phyloP scores from a whole-genome alignment of 2,113 vertebrate species.

The Nothoprocta pentlandii region DNA sequence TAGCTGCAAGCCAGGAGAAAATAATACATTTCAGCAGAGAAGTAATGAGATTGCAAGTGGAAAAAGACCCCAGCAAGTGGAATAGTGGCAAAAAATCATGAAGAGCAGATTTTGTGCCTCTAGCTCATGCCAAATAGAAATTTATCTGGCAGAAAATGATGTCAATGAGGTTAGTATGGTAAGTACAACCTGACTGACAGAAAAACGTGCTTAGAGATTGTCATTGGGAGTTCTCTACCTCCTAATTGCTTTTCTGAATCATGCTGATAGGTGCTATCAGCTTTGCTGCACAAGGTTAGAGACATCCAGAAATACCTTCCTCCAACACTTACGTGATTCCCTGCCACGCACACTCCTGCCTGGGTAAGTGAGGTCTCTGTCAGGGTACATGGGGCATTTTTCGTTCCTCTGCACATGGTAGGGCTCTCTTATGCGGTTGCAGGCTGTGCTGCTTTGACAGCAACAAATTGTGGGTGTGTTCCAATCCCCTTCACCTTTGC shows the following conservation, averaged over 20 bases:
- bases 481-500: neutral
- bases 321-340: neutral
- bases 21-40: neutral
- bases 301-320: neutral
- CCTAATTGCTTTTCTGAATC: neutral
- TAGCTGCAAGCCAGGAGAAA: neutral
- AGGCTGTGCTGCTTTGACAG: neutral
- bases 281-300: neutral
- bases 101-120: neutral
- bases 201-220: neutral
- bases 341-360: accelerated
- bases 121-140: neutral
- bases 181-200: neutral
- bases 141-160: neutral
- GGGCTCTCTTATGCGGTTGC: neutral
- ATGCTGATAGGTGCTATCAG: neutral
- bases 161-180: neutral
- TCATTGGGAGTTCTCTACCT: neutral
- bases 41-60: neutral
- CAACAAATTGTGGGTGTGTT: neutral
- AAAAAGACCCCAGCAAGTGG: neutral
- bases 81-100: accelerated
- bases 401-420: neutral
- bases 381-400: accelerated
- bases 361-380: neutral